phyloP scores from a whole-genome alignment of 2,797 vertebrate genomes.

The Cryptoblepharus egeriae region DNA sequence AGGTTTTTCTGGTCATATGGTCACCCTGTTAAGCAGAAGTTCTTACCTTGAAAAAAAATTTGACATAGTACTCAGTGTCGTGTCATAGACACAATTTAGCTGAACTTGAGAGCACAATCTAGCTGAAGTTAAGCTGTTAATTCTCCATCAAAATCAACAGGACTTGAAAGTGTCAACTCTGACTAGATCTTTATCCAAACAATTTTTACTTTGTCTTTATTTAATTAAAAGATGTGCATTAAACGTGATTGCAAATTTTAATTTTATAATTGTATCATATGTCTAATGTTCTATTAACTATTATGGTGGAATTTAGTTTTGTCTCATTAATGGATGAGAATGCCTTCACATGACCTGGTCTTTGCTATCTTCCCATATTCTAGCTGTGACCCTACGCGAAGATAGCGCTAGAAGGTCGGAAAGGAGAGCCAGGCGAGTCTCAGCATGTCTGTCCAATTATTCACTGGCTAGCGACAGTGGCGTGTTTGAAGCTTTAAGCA shows the following conservation, averaged over 20 bases:
- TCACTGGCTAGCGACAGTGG: slow-evolving; percentile 96
- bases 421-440: slow-evolving; percentile 89
- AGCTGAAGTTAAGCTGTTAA: background rate
- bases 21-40: background rate
- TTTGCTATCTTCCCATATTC: slow-evolving; percentile 37
- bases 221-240: too few species aligned
- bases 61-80: background rate
- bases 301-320: background rate
- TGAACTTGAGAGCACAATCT: background rate
- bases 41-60: background rate
- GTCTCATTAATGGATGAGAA: background rate
- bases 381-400: slow-evolving; percentile 91
- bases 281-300: background rate
- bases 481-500: slow-evolving; percentile 95
- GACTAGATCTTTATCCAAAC: background rate
- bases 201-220: background rate
- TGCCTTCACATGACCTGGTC: slow-evolving; percentile 35
- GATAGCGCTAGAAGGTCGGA: slow-evolving; percentile 87
- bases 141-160: background rate
- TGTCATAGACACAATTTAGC: too few species aligned
- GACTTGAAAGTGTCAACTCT: background rate
- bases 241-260: background rate
- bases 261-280: background rate
- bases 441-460: slow-evolving; percentile 91
- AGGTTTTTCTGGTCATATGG: too few species aligned